Base-by-base conservation (phyloP, 2,113 vertebrate species). In the Corvus hawaiiensis region DNA sequence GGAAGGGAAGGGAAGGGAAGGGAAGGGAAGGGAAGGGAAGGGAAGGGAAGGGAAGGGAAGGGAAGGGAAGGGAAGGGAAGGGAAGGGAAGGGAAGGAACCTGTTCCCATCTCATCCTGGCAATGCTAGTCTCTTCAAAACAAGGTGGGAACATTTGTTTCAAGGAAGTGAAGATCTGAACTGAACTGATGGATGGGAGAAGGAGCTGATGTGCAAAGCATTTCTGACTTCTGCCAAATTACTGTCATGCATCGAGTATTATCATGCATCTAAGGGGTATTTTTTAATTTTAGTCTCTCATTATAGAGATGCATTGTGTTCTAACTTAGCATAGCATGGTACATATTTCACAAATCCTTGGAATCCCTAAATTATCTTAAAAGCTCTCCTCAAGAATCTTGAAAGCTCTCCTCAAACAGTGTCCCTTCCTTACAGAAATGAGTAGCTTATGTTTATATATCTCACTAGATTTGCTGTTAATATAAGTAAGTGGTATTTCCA, bases 211-310 rank as follows among this genome's bases (percentile, higher is more conserved):
- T 15, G 18, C 56, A 61, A 74, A 78, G 35, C 16, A 21, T 33
- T 75, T 85, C 61, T 73, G 43, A 33, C 55, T 83, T 93, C 46
- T 69, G 54, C 13, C 63, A 56, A 58, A 75, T 82, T 61, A 61
- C 18, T 61, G 15, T 12, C 35, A 37, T 18, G n/a, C 58, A 59
- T 27, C 19, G 55, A 30, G 11, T 32, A 92, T 66, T 43, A 62
- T 43, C 74, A 49, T 1, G 1, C 8, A 41, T 59, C 28, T 52
- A 72, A 17, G 17, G 3, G 0, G 0, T 10, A 39, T 72, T 69
- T 32, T 3, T 56, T 3, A 49, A 6, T 49, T 80, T 84, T 13
- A 56, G 32, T 52, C 19, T 16, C 41, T 80, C 76, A 58, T 30
- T 35, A 39, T 6, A 64, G 8, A 37, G 17, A 28, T 32, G 30